These are phyloP conservation scores for Hydropsyche betteni DNA, from an alignment of 2,888 invertebrate species.

Conservation along the genomic window DNA sequence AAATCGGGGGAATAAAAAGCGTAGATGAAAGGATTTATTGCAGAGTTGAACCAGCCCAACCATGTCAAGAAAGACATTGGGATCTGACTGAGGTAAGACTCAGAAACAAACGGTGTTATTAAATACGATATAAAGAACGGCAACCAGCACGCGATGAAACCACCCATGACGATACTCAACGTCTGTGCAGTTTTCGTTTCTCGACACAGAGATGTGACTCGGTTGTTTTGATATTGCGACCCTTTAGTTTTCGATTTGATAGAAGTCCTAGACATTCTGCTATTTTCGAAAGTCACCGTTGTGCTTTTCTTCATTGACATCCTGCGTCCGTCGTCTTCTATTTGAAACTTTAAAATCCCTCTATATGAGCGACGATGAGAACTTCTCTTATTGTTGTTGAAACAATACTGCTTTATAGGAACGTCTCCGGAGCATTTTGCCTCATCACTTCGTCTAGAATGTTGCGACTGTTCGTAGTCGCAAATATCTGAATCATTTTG, in stretches of 20 bases:
- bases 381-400: slow-evolving; percentile 41
- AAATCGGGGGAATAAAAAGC: slow-evolving; percentile 91
- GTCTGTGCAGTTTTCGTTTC: slow-evolving; percentile 92
- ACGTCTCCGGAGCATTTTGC: slow-evolving; percentile 44
- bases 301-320: slow-evolving; percentile 56
- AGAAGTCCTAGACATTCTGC: slow-evolving; percentile 61
- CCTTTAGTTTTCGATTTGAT: slow-evolving; percentile 62
- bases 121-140: slow-evolving; percentile 88
- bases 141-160: slow-evolving; percentile 88
- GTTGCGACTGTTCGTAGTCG: slow-evolving; percentile 1
- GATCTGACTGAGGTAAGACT: slow-evolving; percentile 68
- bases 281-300: slow-evolving; percentile 62
- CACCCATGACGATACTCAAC: slow-evolving; percentile 85
- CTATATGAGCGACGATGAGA: slow-evolving; percentile 40
- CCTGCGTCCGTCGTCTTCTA: slow-evolving; percentile 44
- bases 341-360: slow-evolving; percentile 46
- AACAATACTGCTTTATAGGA: slow-evolving; percentile 44
- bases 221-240: slow-evolving; percentile 63
- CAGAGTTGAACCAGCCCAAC: slow-evolving; percentile 91
- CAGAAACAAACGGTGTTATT: slow-evolving; percentile 79
- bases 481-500: slow-evolving; percentile 38
- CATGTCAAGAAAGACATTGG: slow-evolving; percentile 83
- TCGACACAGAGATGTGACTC: slow-evolving; percentile 75
- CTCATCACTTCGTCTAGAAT: slow-evolving; percentile 29
- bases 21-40: slow-evolving; percentile 90